Conservation (phyloP, 2,113 vertebrate species). For the Seriola rivoliana region DNA sequence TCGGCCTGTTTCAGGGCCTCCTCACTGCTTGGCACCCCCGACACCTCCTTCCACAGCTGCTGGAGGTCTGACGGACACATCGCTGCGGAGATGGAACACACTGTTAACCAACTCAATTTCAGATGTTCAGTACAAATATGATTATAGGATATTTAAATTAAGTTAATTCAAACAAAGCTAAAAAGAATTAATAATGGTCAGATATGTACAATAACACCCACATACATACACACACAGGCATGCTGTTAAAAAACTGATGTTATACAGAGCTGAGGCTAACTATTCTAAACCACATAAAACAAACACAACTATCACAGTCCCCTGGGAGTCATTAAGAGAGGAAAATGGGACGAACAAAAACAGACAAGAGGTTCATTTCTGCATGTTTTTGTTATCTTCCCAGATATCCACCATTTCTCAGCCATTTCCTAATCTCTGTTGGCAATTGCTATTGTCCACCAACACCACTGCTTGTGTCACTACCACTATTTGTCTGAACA, state of each 20-base stretch:
- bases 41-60: slow-evolving; percentile 98
- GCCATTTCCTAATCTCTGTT: slow-evolving; percentile 54
- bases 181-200: slow-evolving; percentile 19
- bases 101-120: not conserved
- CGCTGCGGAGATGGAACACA: slow-evolving; percentile 76
- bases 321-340: slow-evolving; percentile 29
- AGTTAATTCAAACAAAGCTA: slow-evolving; percentile 18
- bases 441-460: slow-evolving; percentile 54
- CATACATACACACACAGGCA: slow-evolving; percentile 33
- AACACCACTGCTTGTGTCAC: slow-evolving; percentile 46
- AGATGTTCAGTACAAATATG: slow-evolving; percentile 1
- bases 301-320: slow-evolving; percentile 20
- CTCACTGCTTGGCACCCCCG: slow-evolving; percentile 90
- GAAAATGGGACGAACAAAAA: slow-evolving; percentile 44
- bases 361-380: slow-evolving; percentile 46
- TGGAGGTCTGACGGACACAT: slow-evolving; percentile 98
- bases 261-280: not conserved
- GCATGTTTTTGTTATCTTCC: slow-evolving; percentile 55
- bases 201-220: not conserved
- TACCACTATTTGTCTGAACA: slow-evolving; percentile 61
- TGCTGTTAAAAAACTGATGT: slow-evolving; percentile 20
- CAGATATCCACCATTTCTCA: slow-evolving; percentile 44
- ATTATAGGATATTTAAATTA: not conserved
- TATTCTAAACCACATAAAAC: slow-evolving; percentile 32
- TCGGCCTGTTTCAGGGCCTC: slow-evolving; percentile 95